A percentile compares a stretch with the other conserved stretches of the same genome.
Evolutionary conservation across 2,113 vertebrate genomes (phyloP).

Genomic region (Toxotes jaculatrix): DNA sequence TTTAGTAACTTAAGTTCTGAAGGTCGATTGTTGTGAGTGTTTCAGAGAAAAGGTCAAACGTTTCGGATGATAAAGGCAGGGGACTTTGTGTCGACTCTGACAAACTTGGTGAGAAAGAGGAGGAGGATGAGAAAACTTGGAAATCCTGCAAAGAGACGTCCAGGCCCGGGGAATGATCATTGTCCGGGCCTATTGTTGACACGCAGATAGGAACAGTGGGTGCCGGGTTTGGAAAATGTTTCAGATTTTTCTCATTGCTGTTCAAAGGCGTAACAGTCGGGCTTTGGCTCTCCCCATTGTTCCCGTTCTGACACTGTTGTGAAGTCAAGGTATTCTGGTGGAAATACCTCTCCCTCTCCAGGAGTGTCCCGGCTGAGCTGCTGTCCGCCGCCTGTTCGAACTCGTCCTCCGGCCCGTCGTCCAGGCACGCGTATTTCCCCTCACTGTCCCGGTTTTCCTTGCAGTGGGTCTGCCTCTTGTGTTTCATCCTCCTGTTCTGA

Average conservation of each 20-base stretch:
- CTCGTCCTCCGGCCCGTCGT: constrained; percentile 88
- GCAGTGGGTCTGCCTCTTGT: constrained; percentile 96
- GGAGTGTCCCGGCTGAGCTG: constrained; percentile 87
- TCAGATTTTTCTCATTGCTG: constrained; percentile 97
- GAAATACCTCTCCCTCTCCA: constrained; percentile 92
- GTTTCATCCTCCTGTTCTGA: constrained; percentile 98
- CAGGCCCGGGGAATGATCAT: constrained; percentile 91
- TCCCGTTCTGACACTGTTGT: constrained; percentile 88
- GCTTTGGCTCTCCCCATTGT: constrained; percentile 92
- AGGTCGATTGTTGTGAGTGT: constrained; percentile 96
- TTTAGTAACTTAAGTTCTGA: constrained; percentile 94
- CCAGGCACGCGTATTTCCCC: constrained; percentile 88
- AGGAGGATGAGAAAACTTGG: constrained; percentile 89
- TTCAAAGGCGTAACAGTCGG: constrained; percentile 89
- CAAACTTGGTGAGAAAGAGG: constrained; percentile 94
- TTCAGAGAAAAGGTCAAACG: constrained; percentile 97
- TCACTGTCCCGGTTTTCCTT: constrained; percentile 96
- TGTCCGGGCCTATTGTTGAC: constrained; percentile 96
- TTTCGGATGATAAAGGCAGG: constrained; percentile 91
- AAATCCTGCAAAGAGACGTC: constrained; percentile 95
- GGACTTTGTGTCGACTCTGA: constrained; percentile 92
- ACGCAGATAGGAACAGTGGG: constrained; percentile 92
- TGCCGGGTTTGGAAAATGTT: constrained; percentile 94
- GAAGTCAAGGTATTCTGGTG: constrained; percentile 91
- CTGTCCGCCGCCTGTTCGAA: constrained; percentile 87